A percentile compares a stretch with the other conserved stretches of the same genome.
phyloP scores from a whole-genome alignment of 2,888 invertebrate genomes.

The Drosophila sordidula region DNA sequence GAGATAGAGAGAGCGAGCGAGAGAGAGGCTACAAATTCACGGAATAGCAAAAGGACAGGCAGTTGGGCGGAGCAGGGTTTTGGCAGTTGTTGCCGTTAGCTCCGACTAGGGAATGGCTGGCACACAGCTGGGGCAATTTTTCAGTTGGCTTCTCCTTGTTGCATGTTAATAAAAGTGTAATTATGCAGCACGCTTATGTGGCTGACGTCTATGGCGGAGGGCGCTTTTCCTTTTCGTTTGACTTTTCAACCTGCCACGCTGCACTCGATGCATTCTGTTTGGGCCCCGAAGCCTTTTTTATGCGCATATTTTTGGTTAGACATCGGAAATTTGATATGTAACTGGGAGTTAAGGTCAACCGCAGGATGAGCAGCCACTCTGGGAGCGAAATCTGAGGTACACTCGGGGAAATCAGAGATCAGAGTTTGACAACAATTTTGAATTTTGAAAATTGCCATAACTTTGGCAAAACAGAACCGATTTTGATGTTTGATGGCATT shows the following conservation, averaged over 20 bases:
- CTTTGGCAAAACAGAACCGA: too few species aligned
- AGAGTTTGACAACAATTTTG: too few species aligned
- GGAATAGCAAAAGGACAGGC: slow-evolving; percentile 23
- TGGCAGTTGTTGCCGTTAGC: slow-evolving; percentile 34
- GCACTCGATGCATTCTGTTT: slow-evolving; percentile 11
- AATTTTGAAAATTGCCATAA: too few species aligned
- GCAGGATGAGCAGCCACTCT: not conserved
- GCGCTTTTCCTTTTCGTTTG: slow-evolving; percentile 24
- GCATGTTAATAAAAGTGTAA: slow-evolving; percentile 73
- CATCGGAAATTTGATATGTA: slow-evolving; percentile 61
- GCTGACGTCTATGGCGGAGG: slow-evolving; percentile 6
- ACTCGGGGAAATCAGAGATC: too few species aligned
- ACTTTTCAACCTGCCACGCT: slow-evolving; percentile 26
- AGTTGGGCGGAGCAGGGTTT: slow-evolving; percentile 5
- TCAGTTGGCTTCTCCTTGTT: slow-evolving; percentile 56
- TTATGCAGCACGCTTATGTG: slow-evolving; percentile 60
- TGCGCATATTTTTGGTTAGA: slow-evolving; percentile 72
- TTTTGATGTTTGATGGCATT: too few species aligned
- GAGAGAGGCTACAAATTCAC: slow-evolving; percentile 14
- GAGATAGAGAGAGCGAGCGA: not conserved
- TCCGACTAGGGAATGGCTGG: not conserved
- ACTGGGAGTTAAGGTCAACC: not conserved
- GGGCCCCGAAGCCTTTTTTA: slow-evolving; percentile 41
- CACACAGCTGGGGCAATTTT: slow-evolving; percentile 43
- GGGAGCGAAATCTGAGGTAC: too few species aligned